These are phyloP conservation scores for Himalopsyche kuldschensis DNA, from an alignment of 2,888 invertebrate genomes.

Conservation along the genomic window DNA sequence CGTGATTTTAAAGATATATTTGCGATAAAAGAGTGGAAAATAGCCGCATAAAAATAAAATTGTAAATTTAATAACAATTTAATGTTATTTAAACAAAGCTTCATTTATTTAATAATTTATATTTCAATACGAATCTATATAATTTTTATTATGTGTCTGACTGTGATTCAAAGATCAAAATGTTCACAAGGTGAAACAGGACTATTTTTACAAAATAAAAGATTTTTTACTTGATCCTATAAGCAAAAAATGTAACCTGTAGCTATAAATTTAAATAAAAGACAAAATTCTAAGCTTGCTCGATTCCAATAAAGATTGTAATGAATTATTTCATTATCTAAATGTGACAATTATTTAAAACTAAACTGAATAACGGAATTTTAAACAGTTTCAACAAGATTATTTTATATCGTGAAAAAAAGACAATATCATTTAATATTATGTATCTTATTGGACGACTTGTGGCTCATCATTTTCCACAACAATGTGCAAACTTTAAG, in stretches of 20 bases:
- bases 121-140: too few species aligned
- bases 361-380: not conserved
- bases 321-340: not conserved
- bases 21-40: too few species aligned
- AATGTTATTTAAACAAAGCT: too few species aligned
- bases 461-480: too few species aligned
- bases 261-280: not conserved
- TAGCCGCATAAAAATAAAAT: too few species aligned
- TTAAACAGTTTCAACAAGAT: too few species aligned
- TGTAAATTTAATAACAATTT: too few species aligned
- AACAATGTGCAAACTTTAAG: too few species aligned
- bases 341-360: not conserved
- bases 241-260: not conserved
- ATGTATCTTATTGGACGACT: too few species aligned
- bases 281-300: not conserved
- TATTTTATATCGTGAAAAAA: not conserved
- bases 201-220: not conserved
- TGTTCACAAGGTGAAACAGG: not conserved
- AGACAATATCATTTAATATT: not conserved
- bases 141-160: too few species aligned
- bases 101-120: too few species aligned
- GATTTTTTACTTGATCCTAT: not conserved
- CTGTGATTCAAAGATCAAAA: not conserved
- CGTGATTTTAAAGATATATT: too few species aligned
- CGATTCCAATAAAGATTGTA: not conserved